These are phyloP conservation scores for Sciurus carolinensis DNA, from an alignment of 2,797 vertebrate species.

Conservation along the genomic window DNA sequence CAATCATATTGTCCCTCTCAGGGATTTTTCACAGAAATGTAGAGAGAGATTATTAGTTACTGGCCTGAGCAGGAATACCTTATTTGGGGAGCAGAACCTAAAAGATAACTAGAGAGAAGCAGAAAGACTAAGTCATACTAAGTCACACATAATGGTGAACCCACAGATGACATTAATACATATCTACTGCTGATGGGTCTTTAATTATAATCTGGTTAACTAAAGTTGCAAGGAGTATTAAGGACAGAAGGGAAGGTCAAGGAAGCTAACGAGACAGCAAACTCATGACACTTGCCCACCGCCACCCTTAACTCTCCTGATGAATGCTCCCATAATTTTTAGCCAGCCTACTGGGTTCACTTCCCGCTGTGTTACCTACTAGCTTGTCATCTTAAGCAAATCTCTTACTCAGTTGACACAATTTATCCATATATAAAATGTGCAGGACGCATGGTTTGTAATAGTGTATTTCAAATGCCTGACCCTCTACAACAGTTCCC, in stretches of 20 bases:
- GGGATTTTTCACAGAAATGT: not conserved
- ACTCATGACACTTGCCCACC: not conserved
- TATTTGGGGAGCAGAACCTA: not conserved
- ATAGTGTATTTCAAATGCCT: not conserved
- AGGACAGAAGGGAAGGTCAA: not conserved
- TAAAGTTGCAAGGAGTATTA: not conserved
- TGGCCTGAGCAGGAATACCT: not conserved
- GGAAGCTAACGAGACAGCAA: not conserved
- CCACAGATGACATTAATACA: not conserved
- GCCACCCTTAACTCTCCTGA: not conserved
- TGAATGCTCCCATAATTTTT: not conserved
- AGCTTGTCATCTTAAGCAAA: slow-evolving; percentile 10
- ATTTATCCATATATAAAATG: not conserved
- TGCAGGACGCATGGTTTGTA: not conserved
- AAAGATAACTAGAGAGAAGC: not conserved
- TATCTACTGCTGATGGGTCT: not conserved
- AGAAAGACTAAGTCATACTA: not conserved
- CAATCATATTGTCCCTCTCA: not conserved
- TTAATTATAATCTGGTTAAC: not conserved
- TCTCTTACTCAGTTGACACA: not conserved
- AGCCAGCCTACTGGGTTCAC: not conserved
- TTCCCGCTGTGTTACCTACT: not conserved
- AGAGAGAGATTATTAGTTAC: not conserved
- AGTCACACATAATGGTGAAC: not conserved
- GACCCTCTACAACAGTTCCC: slow-evolving; percentile 3